Base-by-base conservation (phyloP, 2,113 vertebrate species). In the Phyllopteryx taeniolatus region DNA sequence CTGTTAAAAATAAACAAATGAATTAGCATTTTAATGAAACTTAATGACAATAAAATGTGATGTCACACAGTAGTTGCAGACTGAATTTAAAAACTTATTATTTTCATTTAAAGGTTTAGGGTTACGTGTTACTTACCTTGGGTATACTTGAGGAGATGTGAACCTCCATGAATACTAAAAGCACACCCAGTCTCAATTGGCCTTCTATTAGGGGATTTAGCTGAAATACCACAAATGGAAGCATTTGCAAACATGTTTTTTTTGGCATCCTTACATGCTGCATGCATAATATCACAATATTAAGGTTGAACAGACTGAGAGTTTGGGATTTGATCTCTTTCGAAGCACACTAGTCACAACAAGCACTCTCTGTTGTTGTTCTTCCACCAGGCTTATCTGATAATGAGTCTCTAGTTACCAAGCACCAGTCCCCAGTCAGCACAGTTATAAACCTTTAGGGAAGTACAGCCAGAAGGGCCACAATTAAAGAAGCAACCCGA, bases 371-470 rank as follows among this genome's bases (percentile, higher is more conserved):
- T 57, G 33, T 61, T 61, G 27, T 75, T 68, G 56, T 77, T 76
- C 71, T 78, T 57, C 80, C 72, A 64, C 78, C 64, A 66, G 74
- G 77, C 75, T 86, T 70, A 75, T 83, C 85, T 79, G 22, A 79
- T 81, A 90, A 90, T 87, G 80, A 91, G 89, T 86, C 87, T 89
- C 87, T 72, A 8, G 89, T 85, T 86, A 85, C 86, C 70, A 31
- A 56, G 74, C 70, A 59, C 57, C 20, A 42, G 68, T 90, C 86
- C 81, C 88, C 13, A 60, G 81, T 71, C 77, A 83, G 65, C 79
- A 66, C 56, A 0, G 62, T 64, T 35, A 59, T 79, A 81, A 79
- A 80, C 78, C 90, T 88, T 77, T 68, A n/a, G 85, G 88, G 83
- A 89, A 85, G 75, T 69, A 44, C 11, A 69, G 79, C 75, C 83